phyloP scores from a whole-genome alignment of 2,888 invertebrate species.

The Clivina fossor region DNA sequence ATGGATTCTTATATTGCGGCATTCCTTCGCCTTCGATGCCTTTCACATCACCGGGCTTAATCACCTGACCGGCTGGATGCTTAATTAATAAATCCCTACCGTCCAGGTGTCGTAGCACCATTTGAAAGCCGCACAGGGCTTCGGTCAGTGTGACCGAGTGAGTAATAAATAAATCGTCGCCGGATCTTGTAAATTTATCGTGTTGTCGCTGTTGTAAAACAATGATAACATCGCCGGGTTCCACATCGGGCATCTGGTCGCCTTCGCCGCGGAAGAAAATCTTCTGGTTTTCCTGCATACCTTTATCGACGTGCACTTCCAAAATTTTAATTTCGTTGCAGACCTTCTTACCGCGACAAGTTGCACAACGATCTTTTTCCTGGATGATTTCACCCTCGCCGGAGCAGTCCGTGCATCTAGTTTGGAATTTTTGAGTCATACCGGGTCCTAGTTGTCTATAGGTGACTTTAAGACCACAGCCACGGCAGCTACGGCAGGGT shows the following conservation, averaged over 20 bases:
- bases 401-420: slow-evolving; percentile 63
- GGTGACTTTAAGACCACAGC: slow-evolving; percentile 74
- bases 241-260: slow-evolving; percentile 83
- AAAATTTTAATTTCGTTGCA: slow-evolving; percentile 79
- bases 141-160: slow-evolving; percentile 80
- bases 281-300: slow-evolving; percentile 84
- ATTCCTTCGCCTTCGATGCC: slow-evolving; percentile 85
- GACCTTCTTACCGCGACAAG: slow-evolving; percentile 83
- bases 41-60: slow-evolving; percentile 79
- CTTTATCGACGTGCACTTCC: slow-evolving; percentile 87
- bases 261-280: slow-evolving; percentile 87
- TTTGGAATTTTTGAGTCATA: slow-evolving; percentile 65
- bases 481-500: slow-evolving; percentile 73
- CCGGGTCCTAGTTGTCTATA: slow-evolving; percentile 71
- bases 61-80: slow-evolving; percentile 77
- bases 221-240: slow-evolving; percentile 88
- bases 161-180: slow-evolving; percentile 72
- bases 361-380: slow-evolving; percentile 80
- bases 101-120: slow-evolving; percentile 86
- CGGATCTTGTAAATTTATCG: slow-evolving; percentile 74
- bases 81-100: slow-evolving; percentile 79
- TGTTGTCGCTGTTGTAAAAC: slow-evolving; percentile 81
- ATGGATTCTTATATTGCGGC: slow-evolving; percentile 83
- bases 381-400: slow-evolving; percentile 73
- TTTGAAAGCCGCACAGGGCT: slow-evolving; percentile 86